Base-by-base conservation (phyloP, 2,888 invertebrate genomes). In the Zygaena filipendulae region DNA sequence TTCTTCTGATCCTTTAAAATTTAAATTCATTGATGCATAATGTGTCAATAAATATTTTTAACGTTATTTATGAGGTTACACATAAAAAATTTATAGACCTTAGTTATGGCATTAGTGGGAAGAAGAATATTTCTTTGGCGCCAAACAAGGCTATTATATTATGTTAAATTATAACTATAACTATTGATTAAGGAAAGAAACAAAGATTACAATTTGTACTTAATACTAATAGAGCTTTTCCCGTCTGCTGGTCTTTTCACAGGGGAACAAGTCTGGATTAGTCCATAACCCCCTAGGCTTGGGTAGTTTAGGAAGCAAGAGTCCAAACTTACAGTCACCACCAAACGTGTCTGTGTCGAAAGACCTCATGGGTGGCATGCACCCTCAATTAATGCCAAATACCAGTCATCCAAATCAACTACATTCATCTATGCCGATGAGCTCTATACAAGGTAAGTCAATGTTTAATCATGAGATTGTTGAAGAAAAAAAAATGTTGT, bases 281-380 rank as follows among this genome's bases (percentile, higher is more conserved):
- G 83, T 85, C 30, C 85, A 86, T 72, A 83, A 91, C 56, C 84
- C 87, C 27, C 84, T 90, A 81, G 84, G 86, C 38, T 85, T 88
- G 66, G 89, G 86, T 55, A 87, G 87, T 52, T 77, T 91, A 62
- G 90, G 90, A 40, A 91, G 84, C 70, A 91, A 91, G 66, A 91
- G 90, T 66, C 91, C 91, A 39, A 91, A 87, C 59, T 77, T 92
- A 59, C 92, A 92, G 66, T 92, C 92, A 30, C 91, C 92, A 32
- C 91, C 91, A 25, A 91, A 92, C 54, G 88, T 90, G 47, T 88
- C 88, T 39, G 88, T 89, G 38, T 87, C 88, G 43, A 92, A 92
- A 71, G 88, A 91, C 46, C 87, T 90, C 43, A 88, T 92, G 70
- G 86, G 88, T 57, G 81, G 81, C 32, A 69, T 81, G 59, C 84